A percentile compares a stretch with the other conserved stretches of the same genome.
Conservation (phyloP, 2,888 invertebrate genomes). For the Empis livida region DNA sequence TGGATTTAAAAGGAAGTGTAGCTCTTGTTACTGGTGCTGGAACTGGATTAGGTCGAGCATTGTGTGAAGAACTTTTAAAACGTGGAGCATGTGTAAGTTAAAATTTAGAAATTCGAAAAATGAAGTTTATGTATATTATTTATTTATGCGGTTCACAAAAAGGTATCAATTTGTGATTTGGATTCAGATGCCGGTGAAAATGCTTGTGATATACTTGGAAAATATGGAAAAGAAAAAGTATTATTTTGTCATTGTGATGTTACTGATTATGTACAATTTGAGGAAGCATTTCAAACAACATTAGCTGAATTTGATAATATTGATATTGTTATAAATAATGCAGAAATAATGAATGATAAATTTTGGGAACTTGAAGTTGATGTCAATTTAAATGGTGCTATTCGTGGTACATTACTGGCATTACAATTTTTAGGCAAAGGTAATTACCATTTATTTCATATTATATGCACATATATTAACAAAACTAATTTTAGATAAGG, state of each 20-base stretch:
- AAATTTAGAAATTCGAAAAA: slow-evolving; percentile 15
- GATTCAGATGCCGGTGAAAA: slow-evolving; percentile 57
- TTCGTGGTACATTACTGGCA: slow-evolving; percentile 59
- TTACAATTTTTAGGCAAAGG: slow-evolving; percentile 60
- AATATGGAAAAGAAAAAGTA: slow-evolving; percentile 53
- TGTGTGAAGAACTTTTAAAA: slow-evolving; percentile 54
- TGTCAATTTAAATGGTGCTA: slow-evolving; percentile 66
- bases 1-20: slow-evolving; percentile 64
- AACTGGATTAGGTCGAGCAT: slow-evolving; percentile 59
- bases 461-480: not conserved
- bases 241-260: slow-evolving; percentile 64
- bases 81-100: slow-evolving; percentile 56
- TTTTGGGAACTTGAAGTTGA: slow-evolving; percentile 65
- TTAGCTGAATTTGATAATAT: slow-evolving; percentile 56
- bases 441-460: not conserved
- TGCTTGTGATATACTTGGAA: slow-evolving; percentile 47
- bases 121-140: slow-evolving; percentile 11
- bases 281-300: slow-evolving; percentile 63
- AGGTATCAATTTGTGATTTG: slow-evolving; percentile 65
- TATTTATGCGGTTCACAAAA: slow-evolving; percentile 2
- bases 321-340: slow-evolving; percentile 69
- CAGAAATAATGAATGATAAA: slow-evolving; percentile 64
- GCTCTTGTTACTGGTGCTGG: slow-evolving; percentile 61
- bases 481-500: slow-evolving; percentile 38
- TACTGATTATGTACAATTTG: slow-evolving; percentile 64